These are phyloP conservation scores for Phacellophora camtschatica DNA, from an alignment of 30 jellyfish, hydroid and myxozoan genomes.

Conservation along the genomic window DNA sequence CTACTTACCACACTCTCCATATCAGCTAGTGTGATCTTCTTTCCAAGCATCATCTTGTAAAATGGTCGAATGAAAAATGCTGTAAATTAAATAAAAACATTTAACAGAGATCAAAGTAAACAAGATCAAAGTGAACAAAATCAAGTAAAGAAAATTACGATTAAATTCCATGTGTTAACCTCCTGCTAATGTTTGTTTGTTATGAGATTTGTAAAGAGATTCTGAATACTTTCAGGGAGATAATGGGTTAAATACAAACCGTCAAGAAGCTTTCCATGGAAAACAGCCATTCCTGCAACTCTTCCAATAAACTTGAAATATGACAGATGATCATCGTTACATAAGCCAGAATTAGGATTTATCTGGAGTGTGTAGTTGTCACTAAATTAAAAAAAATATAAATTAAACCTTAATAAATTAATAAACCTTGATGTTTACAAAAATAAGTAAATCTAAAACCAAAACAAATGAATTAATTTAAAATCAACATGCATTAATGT, in stretches of 20 bases:
- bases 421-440: too few species aligned
- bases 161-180: too few species aligned
- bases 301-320: constrained; percentile 95
- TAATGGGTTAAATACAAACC: constrained; percentile 34
- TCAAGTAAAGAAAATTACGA: too few species aligned
- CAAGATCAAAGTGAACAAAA: too few species aligned
- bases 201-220: too few species aligned
- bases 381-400: constrained; percentile 21
- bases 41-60: constrained; percentile 94
- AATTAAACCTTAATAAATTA: too few species aligned
- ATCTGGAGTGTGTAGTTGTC: constrained; percentile 95
- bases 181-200: too few species aligned
- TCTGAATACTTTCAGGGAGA: neutral
- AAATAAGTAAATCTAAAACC: too few species aligned
- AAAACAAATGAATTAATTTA: too few species aligned
- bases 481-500: too few species aligned
- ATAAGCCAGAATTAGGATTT: constrained; percentile 89
- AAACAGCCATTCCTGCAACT: constrained; percentile 99
- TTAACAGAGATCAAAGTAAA: neutral
- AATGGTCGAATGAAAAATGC: constrained; percentile 98
- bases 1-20: constrained; percentile 98
- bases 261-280: constrained; percentile 89
- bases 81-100: constrained; percentile 11
- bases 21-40: constrained; percentile 79
- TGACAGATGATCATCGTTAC: constrained; percentile 92